These are phyloP conservation scores for Oreohelix idahoensis DNA, from an alignment of 1,140 invertebrate species.

Conservation along the genomic window DNA sequence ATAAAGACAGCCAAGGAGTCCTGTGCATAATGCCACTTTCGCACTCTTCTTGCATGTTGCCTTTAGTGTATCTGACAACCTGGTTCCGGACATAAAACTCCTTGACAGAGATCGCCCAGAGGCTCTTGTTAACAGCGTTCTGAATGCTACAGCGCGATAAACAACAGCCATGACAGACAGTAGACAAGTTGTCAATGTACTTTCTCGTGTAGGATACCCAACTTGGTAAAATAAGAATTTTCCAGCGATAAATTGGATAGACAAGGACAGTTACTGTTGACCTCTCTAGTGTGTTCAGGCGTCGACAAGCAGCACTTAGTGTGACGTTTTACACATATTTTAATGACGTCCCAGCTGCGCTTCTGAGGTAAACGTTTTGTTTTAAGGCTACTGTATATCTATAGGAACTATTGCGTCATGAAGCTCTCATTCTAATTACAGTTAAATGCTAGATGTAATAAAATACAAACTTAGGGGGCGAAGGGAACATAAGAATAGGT, in stretches of 20 bases:
- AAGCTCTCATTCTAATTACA: no score
- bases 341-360: background rate
- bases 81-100: background rate
- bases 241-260: background rate
- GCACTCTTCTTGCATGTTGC: background rate
- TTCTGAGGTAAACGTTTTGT: background rate
- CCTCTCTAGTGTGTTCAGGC: background rate
- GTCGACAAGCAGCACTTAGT: background rate
- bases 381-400: background rate
- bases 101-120: background rate
- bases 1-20: background rate
- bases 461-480: no score
- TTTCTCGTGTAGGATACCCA: background rate
- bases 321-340: background rate
- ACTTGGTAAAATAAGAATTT: background rate
- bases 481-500: no score
- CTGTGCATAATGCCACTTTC: background rate
- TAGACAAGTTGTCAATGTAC: background rate
- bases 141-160: background rate
- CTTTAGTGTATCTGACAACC: background rate
- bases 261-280: background rate
- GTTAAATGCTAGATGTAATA: no score
- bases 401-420: conserved; percentile 12
- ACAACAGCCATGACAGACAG: background rate
- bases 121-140: background rate